Base-by-base conservation (phyloP, 2,797 vertebrate species). In the Danio jaintianensis region DNA sequence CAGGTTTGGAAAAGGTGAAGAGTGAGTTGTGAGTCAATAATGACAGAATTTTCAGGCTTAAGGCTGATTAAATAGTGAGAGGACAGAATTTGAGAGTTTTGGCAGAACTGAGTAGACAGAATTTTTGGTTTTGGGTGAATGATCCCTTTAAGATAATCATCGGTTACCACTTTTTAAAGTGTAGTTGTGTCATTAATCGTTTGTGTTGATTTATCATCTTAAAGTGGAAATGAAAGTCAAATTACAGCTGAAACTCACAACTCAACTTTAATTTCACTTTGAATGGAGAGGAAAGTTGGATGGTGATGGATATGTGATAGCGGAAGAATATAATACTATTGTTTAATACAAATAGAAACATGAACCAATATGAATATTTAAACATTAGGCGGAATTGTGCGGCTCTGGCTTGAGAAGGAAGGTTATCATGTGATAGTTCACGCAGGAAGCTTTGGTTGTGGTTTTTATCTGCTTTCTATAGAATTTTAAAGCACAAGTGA, bases 261-360 rank as follows among this genome's bases (percentile, higher is more conserved):
- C n/a, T 74, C 0, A 62, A 20, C 45, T 40, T 75, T 5, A 22
- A 7, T 61, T 29, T 10, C 7, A 22, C 13, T 4, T 59, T 45
- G 38, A 58, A 58, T 45, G 42, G 10, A 22, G 5, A 48, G 56
- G 43, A 62, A 63, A 52, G 38, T 62, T 55, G 20, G 40, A 20
- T 56, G 18, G 72, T 40, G 5, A 20, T 64, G 47, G 48, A 66
- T 2, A 76, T 42, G 52, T 64, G 47, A 72, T 72, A 58, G 36
- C 6, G 0, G 36, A 42, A 4, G 12, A 7, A 47, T 5, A 42
- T 63, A 16, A 15, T 36, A 76, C 13, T 48, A 42, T 76, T 47
- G 47, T 75, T 55, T n/a, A 67, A 47, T 56, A 18, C 16, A 77
- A 77, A 36, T 13, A 18, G 62, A 22, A 77, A 77, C 62, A 45